Conservation (phyloP, 2,113 vertebrate genomes). For the Cephalopholis sonnerati region DNA sequence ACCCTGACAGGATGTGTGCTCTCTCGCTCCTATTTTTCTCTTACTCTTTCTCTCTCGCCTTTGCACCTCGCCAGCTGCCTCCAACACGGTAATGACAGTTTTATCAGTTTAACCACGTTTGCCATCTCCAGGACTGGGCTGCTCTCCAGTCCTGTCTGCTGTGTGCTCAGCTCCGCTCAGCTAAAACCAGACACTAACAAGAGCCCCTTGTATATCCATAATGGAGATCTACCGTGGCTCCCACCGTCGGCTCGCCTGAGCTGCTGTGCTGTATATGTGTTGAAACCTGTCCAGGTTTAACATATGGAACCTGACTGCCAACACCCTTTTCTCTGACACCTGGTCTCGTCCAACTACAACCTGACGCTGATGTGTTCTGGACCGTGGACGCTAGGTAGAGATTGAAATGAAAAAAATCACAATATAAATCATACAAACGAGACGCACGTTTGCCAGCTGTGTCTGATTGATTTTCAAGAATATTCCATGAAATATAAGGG, state of each 20-base stretch:
- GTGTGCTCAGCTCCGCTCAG: constrained; percentile 55
- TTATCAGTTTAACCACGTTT: constrained; percentile 81
- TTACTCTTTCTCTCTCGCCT: constrained; percentile 32
- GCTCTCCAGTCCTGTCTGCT: constrained; percentile 70
- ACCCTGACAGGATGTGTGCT: constrained; percentile 64
- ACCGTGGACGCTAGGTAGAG: constrained; percentile 9
- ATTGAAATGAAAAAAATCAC: constrained; percentile 37
- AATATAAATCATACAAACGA: constrained; percentile 47
- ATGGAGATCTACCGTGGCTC: constrained; percentile 44
- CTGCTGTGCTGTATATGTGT: constrained; percentile 25
- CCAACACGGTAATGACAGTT: constrained; percentile 76
- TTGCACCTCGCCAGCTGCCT: constrained; percentile 63
- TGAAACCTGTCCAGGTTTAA: constrained; percentile 67
- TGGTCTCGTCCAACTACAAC: constrained; percentile 50
- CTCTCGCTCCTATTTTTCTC: constrained; percentile 42
- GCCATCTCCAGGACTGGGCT: constrained; percentile 71
- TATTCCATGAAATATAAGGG: constrained; percentile 10
- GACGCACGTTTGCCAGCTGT: constrained; percentile 33
- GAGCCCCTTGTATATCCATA: constrained; percentile 66
- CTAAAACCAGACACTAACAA: constrained; percentile 67
- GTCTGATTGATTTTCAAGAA: constrained; percentile 53
- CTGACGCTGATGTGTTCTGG: constrained; percentile 45
- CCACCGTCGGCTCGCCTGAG: not conserved
- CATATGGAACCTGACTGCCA: constrained; percentile 72
- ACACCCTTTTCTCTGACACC: constrained; percentile 60